Evolutionary conservation across 2,113 vertebrate species (phyloP).

Genomic region (Ascaphus truei): DNA sequence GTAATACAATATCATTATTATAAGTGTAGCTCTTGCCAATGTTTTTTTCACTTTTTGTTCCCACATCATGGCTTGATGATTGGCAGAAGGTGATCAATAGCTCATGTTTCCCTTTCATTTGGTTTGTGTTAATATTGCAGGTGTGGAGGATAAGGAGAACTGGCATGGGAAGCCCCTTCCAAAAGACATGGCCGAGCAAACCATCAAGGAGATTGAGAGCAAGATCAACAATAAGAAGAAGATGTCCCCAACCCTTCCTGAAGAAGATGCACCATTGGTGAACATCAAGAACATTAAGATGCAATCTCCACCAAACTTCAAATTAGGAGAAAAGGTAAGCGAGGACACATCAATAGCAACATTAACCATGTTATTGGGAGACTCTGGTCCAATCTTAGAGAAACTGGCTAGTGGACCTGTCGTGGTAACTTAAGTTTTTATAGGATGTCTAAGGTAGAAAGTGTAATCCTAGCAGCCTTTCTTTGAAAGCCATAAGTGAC

Average conservation of each 20-base stretch:
- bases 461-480: no score
- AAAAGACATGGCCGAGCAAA: constrained; percentile 85
- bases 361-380: no score
- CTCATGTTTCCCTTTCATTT: constrained; percentile 4
- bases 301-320: constrained; percentile 83
- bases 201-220: constrained; percentile 79
- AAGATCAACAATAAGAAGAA: constrained; percentile 85
- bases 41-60: background rate
- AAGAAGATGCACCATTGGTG: constrained; percentile 78
- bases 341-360: background rate
- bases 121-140: constrained; percentile 48
- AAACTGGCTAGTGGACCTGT: no score
- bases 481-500: no score
- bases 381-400: no score
- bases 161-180: constrained; percentile 92
- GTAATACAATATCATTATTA: no score
- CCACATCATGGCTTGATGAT: background rate
- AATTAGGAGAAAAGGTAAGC: constrained; percentile 86
- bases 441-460: no score
- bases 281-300: constrained; percentile 84
- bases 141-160: constrained; percentile 85
- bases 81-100: background rate
- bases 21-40: background rate
- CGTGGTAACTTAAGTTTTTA: no score
- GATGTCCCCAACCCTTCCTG: constrained; percentile 73